Evolutionary conservation across 1,140 invertebrate species (phyloP), one percentile per base, ranked within the genome.

Genomic region (Camponotus pennsylvanicus): DNA sequence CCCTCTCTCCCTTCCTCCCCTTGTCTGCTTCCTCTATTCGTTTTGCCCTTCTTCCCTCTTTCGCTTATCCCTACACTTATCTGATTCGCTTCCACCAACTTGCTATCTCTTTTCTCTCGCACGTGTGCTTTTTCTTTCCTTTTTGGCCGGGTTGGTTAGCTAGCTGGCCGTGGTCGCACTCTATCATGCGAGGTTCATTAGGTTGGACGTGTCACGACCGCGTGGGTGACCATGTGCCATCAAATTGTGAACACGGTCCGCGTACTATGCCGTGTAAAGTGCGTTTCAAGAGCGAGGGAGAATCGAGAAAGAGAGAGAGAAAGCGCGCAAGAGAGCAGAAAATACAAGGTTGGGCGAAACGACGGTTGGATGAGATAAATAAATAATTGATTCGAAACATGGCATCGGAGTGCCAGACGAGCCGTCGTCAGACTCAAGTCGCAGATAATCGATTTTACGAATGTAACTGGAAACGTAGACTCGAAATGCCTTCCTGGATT

Each of bases 101-200:
- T 37, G 27, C 18, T 79, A 34, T 34, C n/a, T 15, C 57, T 37
- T 40, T 59, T n/a, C 66, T 52, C 34, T 86, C 37, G n/a, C 7
- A 2, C 40, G 11, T 27, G 18, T 55, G 21, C 59, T 76, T 63
- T 75, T 73, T 70, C 49, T 85, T 85, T 71, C 9, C 42, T 67
- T 79, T 86, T 89, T 80, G 57, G 63, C 49, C 85, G 61, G 67
- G 34, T 86, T 86, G 88, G 67, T 84, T 84, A 89, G 78, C 88
- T 90, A 83, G 84, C 77, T 76, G 64, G 59, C 66, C 77, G 73
- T 82, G 88, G 84, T 87, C 79, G 78, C 87, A 91, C 92, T 92
- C 88, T 89, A 92, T 92, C 91, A 93, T 92, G 87, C 87, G 88
- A 92, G 89, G 83, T 92, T 93, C 91, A 93, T 93, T 93, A 93